phyloP scores from a whole-genome alignment of 2,797 vertebrate species.

The Sebastes steindachneri region DNA sequence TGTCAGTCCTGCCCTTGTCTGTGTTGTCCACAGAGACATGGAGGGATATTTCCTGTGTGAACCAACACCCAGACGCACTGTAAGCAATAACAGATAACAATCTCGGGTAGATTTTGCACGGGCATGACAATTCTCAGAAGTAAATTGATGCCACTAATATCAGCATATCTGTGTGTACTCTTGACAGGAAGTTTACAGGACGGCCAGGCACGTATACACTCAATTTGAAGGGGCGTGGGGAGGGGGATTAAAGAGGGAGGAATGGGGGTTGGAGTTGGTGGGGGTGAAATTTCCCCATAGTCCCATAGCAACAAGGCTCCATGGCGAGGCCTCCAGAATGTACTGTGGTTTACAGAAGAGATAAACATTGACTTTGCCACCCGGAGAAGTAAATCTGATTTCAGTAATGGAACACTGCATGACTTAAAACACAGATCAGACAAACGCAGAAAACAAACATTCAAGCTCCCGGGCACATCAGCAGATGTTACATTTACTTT shows the following conservation, averaged over 20 bases:
- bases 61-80: conserved; percentile 79
- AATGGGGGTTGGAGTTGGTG: background rate
- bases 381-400: conserved; percentile 64
- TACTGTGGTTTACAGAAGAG: conserved; percentile 78
- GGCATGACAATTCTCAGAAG: conserved; percentile 73
- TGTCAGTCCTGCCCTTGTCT: conserved; percentile 67
- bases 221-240: conserved; percentile 59
- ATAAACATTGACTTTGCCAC: conserved; percentile 81
- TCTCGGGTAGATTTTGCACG: conserved; percentile 70
- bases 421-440: conserved; percentile 56
- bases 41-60: conserved; percentile 82
- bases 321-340: conserved; percentile 72
- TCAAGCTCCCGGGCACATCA: conserved; percentile 6
- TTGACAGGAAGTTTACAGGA: conserved; percentile 84
- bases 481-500: conserved; percentile 32
- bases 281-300: conserved; percentile 63
- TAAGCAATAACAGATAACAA: conserved; percentile 73
- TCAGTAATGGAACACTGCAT: conserved; percentile 60
- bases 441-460: conserved; percentile 49
- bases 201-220: conserved; percentile 77
- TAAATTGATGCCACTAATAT: conserved; percentile 80
- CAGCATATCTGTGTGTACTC: conserved; percentile 77
- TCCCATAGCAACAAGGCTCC: conserved; percentile 76
- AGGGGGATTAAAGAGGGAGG: conserved; percentile 35
- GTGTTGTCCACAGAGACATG: conserved; percentile 70